A percentile compares a stretch with the other conserved stretches of the same genome.
phyloP scores from a whole-genome alignment of 2,113 vertebrate species.

The Myrmecobius fasciatus region DNA sequence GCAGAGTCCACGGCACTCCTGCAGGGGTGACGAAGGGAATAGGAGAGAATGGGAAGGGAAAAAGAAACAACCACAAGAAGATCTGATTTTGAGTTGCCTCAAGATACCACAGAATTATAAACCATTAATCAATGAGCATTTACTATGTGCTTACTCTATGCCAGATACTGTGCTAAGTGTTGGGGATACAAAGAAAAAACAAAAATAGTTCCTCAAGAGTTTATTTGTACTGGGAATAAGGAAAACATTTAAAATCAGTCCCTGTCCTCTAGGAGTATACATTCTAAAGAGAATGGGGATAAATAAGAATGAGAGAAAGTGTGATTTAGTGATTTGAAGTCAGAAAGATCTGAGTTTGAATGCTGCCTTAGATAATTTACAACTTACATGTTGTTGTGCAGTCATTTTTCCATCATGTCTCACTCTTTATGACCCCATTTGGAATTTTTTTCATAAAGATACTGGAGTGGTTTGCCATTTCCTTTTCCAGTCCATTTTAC shows the following conservation, averaged over 20 bases:
- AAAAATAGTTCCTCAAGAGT: background rate
- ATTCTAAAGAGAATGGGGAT: background rate
- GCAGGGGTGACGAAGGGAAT: background rate
- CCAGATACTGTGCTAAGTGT: background rate
- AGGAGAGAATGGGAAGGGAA: background rate
- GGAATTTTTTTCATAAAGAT: background rate
- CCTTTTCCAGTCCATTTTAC: background rate
- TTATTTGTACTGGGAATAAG: background rate
- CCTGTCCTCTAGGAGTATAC: background rate
- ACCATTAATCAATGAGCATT: background rate
- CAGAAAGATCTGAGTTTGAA: background rate
- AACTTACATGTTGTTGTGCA: background rate
- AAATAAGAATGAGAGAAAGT: background rate
- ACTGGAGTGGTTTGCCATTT: background rate
- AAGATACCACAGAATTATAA: background rate
- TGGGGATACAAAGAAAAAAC: background rate
- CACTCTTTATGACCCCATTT: background rate
- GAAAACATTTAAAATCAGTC: background rate
- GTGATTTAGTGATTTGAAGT: background rate
- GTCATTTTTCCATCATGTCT: background rate
- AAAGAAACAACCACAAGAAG: constrained; percentile 52
- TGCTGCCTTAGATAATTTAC: background rate
- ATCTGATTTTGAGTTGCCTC: background rate
- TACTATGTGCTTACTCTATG: background rate
- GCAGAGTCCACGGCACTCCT: constrained; percentile 97